These are phyloP conservation scores for Fragum whitleyi DNA, from an alignment of 2,888 invertebrate genomes.

Conservation along the genomic window DNA sequence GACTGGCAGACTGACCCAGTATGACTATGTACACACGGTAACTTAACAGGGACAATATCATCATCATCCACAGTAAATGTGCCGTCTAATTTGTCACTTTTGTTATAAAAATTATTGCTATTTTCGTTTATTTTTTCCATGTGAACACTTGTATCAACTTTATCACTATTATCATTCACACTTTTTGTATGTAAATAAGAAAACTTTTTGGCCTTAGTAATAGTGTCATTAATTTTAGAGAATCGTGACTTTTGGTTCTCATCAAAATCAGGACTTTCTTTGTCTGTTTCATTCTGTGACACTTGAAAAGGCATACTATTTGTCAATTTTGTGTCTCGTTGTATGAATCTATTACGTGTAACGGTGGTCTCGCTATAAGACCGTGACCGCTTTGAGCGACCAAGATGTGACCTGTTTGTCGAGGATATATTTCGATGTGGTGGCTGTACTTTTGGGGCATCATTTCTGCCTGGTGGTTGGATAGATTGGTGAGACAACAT, in stretches of 20 bases:
- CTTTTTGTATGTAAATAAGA: conserved; percentile 42
- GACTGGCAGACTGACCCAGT: background rate
- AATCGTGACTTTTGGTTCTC: conserved; percentile 44
- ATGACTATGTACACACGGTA: conserved; percentile 41
- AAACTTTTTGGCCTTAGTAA: conserved; percentile 61
- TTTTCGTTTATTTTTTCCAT: background rate
- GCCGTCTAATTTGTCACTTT: conserved; percentile 34
- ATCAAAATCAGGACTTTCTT: conserved; percentile 33
- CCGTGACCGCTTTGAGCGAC: background rate
- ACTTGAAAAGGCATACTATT: background rate
- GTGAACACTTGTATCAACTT: background rate
- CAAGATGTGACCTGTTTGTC: background rate
- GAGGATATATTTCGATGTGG: background rate
- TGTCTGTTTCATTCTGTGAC: conserved; percentile 19
- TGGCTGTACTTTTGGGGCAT: conserved; percentile 11
- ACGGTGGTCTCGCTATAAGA: background rate
- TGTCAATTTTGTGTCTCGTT: background rate
- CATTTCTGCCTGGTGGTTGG: conserved; percentile 27
- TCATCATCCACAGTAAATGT: conserved; percentile 55
- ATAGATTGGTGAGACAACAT: conserved; percentile 25
- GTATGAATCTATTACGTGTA: background rate
- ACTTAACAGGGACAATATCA: background rate
- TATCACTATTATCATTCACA: background rate
- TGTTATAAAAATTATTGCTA: background rate
- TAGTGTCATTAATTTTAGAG: conserved; percentile 60